These are phyloP conservation scores for Xestia rhomboidea DNA, from an alignment of 2,888 invertebrate species.

Conservation along the genomic window DNA sequence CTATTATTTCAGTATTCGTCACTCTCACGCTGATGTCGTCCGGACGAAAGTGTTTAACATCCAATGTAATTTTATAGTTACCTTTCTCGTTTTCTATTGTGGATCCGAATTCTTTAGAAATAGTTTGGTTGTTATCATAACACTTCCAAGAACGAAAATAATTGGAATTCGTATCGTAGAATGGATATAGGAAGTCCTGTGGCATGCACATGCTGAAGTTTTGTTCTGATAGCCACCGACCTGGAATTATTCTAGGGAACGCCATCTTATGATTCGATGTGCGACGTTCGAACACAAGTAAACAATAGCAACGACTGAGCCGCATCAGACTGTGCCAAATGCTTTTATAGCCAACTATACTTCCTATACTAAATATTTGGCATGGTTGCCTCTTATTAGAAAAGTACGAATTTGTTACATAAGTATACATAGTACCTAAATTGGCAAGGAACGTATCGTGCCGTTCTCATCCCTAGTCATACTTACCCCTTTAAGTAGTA, in stretches of 20 bases:
- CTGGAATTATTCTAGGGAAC: constrained; percentile 64
- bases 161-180: constrained; percentile 64
- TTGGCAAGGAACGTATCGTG: neutral
- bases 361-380: constrained; percentile 62
- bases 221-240: constrained; percentile 63
- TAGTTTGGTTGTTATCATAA: constrained; percentile 57
- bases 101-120: constrained; percentile 72
- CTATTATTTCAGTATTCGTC: constrained; percentile 90
- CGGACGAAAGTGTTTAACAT: constrained; percentile 93
- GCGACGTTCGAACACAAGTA: constrained; percentile 31
- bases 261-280: constrained; percentile 65
- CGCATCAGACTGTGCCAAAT: constrained; percentile 63
- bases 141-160: constrained; percentile 76
- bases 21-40: constrained; percentile 93
- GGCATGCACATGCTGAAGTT: constrained; percentile 67
- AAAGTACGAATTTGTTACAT: constrained; percentile 1
- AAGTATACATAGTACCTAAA: neutral
- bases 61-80: constrained; percentile 90
- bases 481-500: neutral
- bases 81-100: constrained; percentile 76
- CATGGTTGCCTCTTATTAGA: constrained; percentile 60
- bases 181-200: constrained; percentile 72
- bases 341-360: constrained; percentile 72
- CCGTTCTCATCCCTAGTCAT: neutral
- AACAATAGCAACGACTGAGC: constrained; percentile 66